Base-by-base conservation (phyloP, 1,140 invertebrate species). In the Nautilus pompilius region DNA sequence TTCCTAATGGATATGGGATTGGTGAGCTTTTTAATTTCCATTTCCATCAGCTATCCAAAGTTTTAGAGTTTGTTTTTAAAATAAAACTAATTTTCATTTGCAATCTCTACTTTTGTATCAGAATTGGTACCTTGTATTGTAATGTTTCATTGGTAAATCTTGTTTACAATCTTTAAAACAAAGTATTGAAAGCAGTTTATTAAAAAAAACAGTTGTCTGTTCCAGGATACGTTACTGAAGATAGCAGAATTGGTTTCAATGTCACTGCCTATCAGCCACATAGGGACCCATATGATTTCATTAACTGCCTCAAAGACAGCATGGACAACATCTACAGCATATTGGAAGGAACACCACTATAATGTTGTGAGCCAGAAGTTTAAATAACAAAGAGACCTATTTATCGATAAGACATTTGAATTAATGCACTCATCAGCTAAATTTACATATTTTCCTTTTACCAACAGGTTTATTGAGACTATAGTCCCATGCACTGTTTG, bases 1-100 rank as follows among this genome's bases (percentile, higher is more conserved):
- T 92, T 2, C 80, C 85, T 26, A 89, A 99, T 86, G 96, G 96
- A 0, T 92, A 90, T 82, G 96, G 96, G 49, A 89, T 99, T 66
- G 93, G 87, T 80, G 60, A 62, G 87, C 94, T 87, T 62, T 33
- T 30, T 54, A 53, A 58, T 53, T 57, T 63, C 6, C 30, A 29
- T 33, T 29, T 45, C 30, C 17, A 2, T 33, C 22, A 34, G 51
- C n/a, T n/a, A n/a, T 10, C 28, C 5, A 4, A 15, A 55, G n/a
- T 55, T 17, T 6, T n/a, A 22, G 24, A 55, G n/a, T 26, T 13
- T 22, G 2, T 2, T 2, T n/a, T 26, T 13, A 13, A n/a, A n/a
- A 8, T 55, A 2, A 6, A 26, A 26, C 17, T 22, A 5, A n/a
- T 17, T 6, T n/a, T 26, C 1, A 6, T 26, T 26, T 29, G 53